Percentiles rank a stretch among this genome's conserved stretches.
These are phyloP conservation scores for Pocota personata DNA, from an alignment of 2,888 invertebrate species.

Conservation along the genomic window DNA sequence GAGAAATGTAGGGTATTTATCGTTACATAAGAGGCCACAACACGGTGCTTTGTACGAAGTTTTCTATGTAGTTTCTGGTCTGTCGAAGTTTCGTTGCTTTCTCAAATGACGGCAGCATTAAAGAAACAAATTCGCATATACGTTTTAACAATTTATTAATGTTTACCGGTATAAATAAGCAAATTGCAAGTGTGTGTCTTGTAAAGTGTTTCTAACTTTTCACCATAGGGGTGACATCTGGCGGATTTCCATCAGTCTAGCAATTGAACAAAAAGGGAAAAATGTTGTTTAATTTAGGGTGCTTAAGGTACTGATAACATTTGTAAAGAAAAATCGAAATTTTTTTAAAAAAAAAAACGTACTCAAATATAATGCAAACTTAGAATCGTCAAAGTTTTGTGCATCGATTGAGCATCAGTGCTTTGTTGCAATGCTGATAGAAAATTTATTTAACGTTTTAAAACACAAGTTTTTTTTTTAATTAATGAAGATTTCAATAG, in stretches of 20 bases:
- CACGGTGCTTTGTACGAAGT: background rate
- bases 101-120: background rate
- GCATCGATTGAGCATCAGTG: too few species aligned
- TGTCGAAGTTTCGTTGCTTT: background rate
- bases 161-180: constrained; percentile 31
- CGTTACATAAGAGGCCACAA: background rate
- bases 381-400: too few species aligned
- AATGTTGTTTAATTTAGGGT: background rate
- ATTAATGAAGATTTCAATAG: too few species aligned
- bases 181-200: constrained; percentile 2
- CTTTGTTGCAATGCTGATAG: too few species aligned
- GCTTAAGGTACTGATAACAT: background rate
- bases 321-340: background rate
- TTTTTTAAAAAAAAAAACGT: background rate
- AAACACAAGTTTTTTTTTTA: too few species aligned
- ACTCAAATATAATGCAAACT: too few species aligned
- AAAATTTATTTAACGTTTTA: too few species aligned
- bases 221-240: background rate
- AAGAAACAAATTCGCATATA: background rate
- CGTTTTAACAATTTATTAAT: background rate
- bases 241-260: background rate
- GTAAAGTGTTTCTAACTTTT: constrained; percentile 10
- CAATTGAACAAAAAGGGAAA: background rate
- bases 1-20: background rate
- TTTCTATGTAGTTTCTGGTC: background rate